These are phyloP conservation scores for Paracanthobrama guichenoti DNA, from an alignment of 2,113 vertebrate species.

Conservation along the genomic window DNA sequence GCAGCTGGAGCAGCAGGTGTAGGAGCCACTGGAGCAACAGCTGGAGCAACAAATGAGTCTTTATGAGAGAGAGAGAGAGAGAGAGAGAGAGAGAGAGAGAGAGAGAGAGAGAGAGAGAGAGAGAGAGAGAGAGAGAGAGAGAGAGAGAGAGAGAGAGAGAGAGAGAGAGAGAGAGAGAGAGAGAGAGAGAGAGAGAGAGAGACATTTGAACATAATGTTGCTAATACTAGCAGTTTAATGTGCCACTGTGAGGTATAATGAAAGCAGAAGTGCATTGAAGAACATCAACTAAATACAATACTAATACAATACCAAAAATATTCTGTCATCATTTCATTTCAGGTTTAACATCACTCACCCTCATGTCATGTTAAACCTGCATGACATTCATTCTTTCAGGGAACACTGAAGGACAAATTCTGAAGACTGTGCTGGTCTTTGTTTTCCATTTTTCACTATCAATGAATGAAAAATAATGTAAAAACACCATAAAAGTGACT, in stretches of 20 bases:
- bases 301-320: background rate
- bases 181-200: background rate
- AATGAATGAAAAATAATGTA: background rate
- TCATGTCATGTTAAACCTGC: background rate
- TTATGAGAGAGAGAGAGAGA: slow-evolving; percentile 17
- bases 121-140: background rate
- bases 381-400: background rate
- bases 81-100: no score
- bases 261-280: background rate
- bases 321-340: background rate
- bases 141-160: slow-evolving; percentile 14
- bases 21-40: slow-evolving; percentile 42
- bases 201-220: background rate
- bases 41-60: slow-evolving; percentile 65
- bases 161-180: no score
- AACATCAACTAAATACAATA: background rate
- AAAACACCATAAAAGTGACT: background rate
- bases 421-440: no score
- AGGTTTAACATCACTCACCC: background rate
- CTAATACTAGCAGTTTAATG: background rate
- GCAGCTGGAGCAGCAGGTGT: slow-evolving; percentile 39
- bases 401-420: background rate
- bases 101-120: slow-evolving; percentile 17
- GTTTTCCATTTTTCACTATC: no score
- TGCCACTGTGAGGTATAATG: background rate